Percentiles rank a stretch among this genome's conserved stretches.
Conservation (phyloP, 2,797 vertebrate genomes). For the Luscinia luscinia region DNA sequence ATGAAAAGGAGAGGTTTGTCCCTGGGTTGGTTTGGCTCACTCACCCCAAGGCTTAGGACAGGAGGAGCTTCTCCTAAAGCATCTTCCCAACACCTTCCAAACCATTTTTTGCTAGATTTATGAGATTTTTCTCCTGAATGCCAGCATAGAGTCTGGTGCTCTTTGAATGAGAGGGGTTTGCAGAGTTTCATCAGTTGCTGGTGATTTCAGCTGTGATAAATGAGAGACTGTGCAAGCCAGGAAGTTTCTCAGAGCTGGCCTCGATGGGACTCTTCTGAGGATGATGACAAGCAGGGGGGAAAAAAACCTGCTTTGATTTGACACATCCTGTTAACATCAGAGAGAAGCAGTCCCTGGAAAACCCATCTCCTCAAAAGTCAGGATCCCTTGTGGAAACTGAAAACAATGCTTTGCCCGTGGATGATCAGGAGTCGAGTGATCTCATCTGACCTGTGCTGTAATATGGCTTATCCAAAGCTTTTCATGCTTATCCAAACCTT, state of each 20-base stretch:
- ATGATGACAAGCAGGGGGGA: background rate
- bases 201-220: background rate
- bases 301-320: background rate
- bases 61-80: background rate
- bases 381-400: background rate
- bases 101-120: background rate
- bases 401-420: background rate
- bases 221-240: background rate
- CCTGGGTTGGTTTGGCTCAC: background rate
- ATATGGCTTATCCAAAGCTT: slow-evolving; percentile 32
- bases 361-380: background rate
- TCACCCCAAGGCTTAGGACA: background rate
- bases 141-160: background rate
- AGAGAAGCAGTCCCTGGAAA: background rate
- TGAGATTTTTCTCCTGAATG: background rate
- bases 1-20: background rate
- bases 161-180: background rate
- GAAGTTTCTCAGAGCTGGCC: background rate
- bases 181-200: background rate
- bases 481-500: slow-evolving; percentile 40
- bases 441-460: slow-evolving; percentile 19
- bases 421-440: background rate
- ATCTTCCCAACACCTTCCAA: background rate
- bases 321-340: background rate
- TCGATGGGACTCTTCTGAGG: background rate